These are phyloP conservation scores for Vesta saturnalis DNA, from an alignment of 2,888 invertebrate species.

Conservation along the genomic window DNA sequence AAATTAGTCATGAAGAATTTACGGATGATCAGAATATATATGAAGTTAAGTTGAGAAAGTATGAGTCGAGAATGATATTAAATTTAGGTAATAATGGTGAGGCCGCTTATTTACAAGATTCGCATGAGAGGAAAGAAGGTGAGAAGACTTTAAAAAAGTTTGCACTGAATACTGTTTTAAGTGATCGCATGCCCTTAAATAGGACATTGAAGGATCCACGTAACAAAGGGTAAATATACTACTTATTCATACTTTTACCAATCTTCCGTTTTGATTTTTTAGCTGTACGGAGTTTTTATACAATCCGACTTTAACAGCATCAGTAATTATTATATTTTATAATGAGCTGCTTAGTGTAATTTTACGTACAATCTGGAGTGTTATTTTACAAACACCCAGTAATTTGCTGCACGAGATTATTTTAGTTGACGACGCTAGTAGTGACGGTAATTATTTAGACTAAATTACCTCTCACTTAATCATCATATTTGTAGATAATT, in stretches of 20 bases:
- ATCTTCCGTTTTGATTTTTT: not conserved
- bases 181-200: constrained; percentile 88
- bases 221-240: constrained; percentile 61
- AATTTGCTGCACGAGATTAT: constrained; percentile 88
- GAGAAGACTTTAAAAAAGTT: constrained; percentile 81
- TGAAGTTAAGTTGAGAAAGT: constrained; percentile 42
- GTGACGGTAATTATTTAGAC: constrained; percentile 22
- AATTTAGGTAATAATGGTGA: constrained; percentile 79
- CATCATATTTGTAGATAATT: constrained; percentile 65
- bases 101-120: constrained; percentile 72
- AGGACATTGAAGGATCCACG: constrained; percentile 76
- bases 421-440: constrained; percentile 93
- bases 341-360: constrained; percentile 77
- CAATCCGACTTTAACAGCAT: constrained; percentile 73
- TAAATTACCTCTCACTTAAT: not conserved
- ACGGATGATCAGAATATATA: constrained; percentile 9
- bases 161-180: constrained; percentile 88
- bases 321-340: constrained; percentile 78
- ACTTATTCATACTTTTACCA: constrained; percentile 4
- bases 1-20: not conserved
- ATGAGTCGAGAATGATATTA: constrained; percentile 72
- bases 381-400: constrained; percentile 79
- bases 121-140: constrained; percentile 74
- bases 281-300: constrained; percentile 68
- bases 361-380: constrained; percentile 86